A percentile compares a stretch with the other conserved stretches of the same genome.
Conservation (phyloP, 2,888 invertebrate genomes). For the Tiphia femorata region DNA sequence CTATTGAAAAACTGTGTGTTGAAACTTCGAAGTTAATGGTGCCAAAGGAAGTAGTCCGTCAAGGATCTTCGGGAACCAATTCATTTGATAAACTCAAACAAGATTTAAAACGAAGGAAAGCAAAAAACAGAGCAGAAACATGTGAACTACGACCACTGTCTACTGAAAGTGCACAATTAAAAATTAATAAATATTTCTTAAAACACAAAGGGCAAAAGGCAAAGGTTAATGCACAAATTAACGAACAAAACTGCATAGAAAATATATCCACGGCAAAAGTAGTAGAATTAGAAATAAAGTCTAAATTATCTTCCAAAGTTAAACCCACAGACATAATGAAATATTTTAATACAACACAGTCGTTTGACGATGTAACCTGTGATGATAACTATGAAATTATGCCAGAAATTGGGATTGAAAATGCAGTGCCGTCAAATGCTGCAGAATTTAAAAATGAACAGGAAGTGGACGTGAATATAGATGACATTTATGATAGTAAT, state of each 20-base stretch:
- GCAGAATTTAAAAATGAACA: neutral
- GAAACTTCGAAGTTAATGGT: slow-evolving; percentile 39
- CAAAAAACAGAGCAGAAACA: slow-evolving; percentile 46
- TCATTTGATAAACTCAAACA: slow-evolving; percentile 56
- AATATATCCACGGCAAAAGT: neutral
- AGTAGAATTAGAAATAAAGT: slow-evolving; percentile 45
- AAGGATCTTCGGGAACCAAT: slow-evolving; percentile 27
- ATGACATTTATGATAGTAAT: slow-evolving; percentile 11
- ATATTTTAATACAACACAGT: slow-evolving; percentile 48
- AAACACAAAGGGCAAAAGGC: slow-evolving; percentile 10
- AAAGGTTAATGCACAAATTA: neutral
- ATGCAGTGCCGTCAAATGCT: neutral
- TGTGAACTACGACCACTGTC: slow-evolving; percentile 57
- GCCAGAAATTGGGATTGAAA: neutral
- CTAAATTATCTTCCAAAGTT: slow-evolving; percentile 57
- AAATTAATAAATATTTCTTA: slow-evolving; percentile 62
- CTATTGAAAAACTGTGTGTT: slow-evolving; percentile 27
- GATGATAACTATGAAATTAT: neutral
- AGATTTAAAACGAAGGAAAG: slow-evolving; percentile 57
- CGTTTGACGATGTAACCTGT: neutral
- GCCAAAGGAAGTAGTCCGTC: slow-evolving; percentile 30
- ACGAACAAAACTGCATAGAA: neutral
- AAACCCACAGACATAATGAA: slow-evolving; percentile 58
- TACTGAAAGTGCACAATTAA: slow-evolving; percentile 55
- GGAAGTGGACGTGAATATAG: slow-evolving; percentile 6